Percentiles rank a stretch among this genome's conserved stretches.
Conservation (phyloP, 2,113 vertebrate genomes). For the Tupaia tana region DNA sequence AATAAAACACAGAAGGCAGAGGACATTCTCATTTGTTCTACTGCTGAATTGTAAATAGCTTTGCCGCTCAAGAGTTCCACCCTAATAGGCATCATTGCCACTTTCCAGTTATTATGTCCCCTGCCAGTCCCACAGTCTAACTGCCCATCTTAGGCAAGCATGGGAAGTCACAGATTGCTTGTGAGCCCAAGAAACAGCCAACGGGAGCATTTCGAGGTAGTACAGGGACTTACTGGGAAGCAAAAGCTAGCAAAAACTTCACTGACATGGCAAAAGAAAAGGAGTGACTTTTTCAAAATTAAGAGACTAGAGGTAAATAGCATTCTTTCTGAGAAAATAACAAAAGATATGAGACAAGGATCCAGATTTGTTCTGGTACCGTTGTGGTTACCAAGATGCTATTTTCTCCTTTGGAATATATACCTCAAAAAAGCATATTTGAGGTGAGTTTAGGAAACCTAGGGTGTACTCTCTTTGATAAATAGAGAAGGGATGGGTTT, state of each 20-base stretch:
- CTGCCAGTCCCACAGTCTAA: not conserved
- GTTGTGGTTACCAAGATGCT: not conserved
- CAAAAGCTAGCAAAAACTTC: not conserved
- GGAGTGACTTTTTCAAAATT: not conserved
- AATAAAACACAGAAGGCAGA: not conserved
- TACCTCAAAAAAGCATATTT: not conserved
- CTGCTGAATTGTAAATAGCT: not conserved
- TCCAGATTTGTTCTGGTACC: not conserved
- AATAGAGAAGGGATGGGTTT: not conserved
- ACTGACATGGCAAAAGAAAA: not conserved
- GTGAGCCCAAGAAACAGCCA: not conserved
- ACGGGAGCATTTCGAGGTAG: not conserved
- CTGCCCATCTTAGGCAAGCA: not conserved
- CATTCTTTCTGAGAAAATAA: constrained; percentile 41
- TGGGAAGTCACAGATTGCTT: not conserved
- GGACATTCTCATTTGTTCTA: not conserved
- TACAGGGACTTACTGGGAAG: not conserved
- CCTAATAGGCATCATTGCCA: too few relatives aligned
- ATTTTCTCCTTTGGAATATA: not conserved
- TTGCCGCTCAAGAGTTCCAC: not conserved
- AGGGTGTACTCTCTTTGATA: not conserved
- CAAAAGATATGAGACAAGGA: not conserved
- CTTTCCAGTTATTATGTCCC: not conserved
- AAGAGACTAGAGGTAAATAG: not conserved
- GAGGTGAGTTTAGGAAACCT: not conserved